Evolutionary conservation across 1,140 invertebrate species (phyloP).

Genomic region (Caenorhabditis latens): DNA sequence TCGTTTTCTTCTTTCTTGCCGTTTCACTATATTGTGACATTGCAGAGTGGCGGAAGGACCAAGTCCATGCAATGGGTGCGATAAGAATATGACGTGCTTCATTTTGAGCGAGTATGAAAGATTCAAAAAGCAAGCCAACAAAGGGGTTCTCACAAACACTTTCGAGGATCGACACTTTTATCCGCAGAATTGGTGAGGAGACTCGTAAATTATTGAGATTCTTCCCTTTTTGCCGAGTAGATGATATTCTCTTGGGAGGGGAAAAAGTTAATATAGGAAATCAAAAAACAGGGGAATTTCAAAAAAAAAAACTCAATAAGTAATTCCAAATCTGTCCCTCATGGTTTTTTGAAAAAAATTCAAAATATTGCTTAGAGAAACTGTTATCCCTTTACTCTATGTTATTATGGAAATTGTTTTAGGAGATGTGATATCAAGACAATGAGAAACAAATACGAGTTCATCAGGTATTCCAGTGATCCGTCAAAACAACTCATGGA

Average conservation of each 20-base stretch:
- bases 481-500: constrained; percentile 28
- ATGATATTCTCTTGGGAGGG: not conserved
- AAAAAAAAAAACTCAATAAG: not conserved
- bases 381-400: no score
- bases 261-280: not conserved
- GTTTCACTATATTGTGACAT: constrained; percentile 24
- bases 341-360: no score
- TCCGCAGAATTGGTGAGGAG: constrained; percentile 60
- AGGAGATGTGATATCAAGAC: constrained; percentile 59
- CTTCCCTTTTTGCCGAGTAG: not conserved
- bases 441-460: constrained; percentile 28
- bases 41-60: constrained; percentile 48
- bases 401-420: not conserved
- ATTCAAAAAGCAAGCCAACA: constrained; percentile 42
- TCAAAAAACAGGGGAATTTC: not conserved
- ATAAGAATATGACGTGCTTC: constrained; percentile 62
- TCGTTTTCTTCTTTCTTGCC: not conserved
- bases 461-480: constrained; percentile 50
- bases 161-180: constrained; percentile 62
- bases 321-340: not conserved
- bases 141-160: constrained; percentile 34
- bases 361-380: no score
- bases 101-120: constrained; percentile 52
- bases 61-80: constrained; percentile 60
- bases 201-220: constrained; percentile 27